Conservation (phyloP, 23 tunicate genomes). For the Botrylloides violaceus region DNA sequence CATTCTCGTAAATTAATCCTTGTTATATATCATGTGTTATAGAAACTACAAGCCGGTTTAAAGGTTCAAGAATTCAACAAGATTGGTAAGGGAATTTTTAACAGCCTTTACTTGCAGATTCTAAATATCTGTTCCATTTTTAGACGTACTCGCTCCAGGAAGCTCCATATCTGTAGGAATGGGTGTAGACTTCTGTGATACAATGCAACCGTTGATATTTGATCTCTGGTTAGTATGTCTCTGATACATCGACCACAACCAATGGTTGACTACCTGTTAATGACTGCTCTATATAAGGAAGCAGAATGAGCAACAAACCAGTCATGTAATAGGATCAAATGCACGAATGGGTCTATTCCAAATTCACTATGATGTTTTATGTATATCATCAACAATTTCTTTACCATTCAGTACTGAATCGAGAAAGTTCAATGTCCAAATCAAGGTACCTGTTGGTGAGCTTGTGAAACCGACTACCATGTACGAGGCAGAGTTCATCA, state of each 20-base stretch:
- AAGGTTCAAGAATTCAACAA: constrained; percentile 60
- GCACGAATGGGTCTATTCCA: too few relatives aligned
- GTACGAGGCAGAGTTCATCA: constrained; percentile 70
- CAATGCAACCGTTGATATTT: constrained; percentile 70
- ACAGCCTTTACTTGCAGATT: background rate
- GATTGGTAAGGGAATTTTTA: constrained; percentile 41
- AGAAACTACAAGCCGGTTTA: constrained; percentile 76
- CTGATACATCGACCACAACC: too few relatives aligned
- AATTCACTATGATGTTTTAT: background rate
- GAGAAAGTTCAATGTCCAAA: constrained; percentile 61
- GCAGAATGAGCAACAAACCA: too few relatives aligned
- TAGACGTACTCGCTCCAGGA: constrained; percentile 55
- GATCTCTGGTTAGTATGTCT: constrained; percentile 58
- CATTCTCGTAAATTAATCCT: too few relatives aligned
- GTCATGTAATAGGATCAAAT: too few relatives aligned
- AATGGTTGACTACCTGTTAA: too few relatives aligned
- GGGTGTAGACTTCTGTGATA: constrained; percentile 89
- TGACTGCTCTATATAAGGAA: too few relatives aligned
- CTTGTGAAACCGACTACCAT: constrained; percentile 48
- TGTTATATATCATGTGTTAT: too few relatives aligned
- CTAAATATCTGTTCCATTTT: background rate
- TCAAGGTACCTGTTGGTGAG: constrained; percentile 81
- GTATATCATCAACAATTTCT: background rate
- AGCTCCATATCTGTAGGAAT: constrained; percentile 23
- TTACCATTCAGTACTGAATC: constrained; percentile 47